These are phyloP conservation scores for Athene cunicularia DNA, from an alignment of 2,113 vertebrate genomes.

Conservation along the genomic window DNA sequence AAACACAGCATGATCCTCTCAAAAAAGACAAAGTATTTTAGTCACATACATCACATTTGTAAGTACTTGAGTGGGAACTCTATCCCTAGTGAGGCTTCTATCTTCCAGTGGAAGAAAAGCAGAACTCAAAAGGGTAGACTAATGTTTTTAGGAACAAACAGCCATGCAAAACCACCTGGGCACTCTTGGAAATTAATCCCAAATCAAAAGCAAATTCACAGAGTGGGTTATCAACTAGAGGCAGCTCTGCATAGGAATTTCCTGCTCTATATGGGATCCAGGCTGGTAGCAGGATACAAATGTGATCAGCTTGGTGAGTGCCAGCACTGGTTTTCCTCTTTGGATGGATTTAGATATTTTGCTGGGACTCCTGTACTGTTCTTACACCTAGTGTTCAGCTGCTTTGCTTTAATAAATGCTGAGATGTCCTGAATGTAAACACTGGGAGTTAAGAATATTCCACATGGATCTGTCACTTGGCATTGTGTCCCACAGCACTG, in stretches of 20 bases:
- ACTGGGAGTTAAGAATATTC: neutral
- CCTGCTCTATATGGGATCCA: neutral
- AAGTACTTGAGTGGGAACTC: neutral
- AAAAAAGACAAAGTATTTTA: neutral
- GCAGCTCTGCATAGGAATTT: neutral
- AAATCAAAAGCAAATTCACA: neutral
- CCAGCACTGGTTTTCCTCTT: neutral
- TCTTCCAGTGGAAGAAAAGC: conserved; percentile 5
- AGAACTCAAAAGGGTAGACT: neutral
- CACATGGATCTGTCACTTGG: neutral
- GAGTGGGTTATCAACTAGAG: neutral
- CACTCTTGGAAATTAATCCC: conserved; percentile 15
- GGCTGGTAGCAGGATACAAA: neutral
- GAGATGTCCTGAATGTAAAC: neutral
- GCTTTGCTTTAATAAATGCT: neutral
- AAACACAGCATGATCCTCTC: neutral
- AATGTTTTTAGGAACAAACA: conserved; percentile 18
- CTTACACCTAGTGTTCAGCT: neutral
- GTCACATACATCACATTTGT: neutral
- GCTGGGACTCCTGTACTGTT: neutral
- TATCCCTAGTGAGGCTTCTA: neutral
- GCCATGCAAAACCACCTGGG: neutral
- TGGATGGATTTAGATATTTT: neutral
- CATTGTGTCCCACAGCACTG: neutral
- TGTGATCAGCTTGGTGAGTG: neutral